These are phyloP conservation scores for Pachycephala philippinensis DNA, from an alignment of 2,113 vertebrate species.

Conservation along the genomic window DNA sequence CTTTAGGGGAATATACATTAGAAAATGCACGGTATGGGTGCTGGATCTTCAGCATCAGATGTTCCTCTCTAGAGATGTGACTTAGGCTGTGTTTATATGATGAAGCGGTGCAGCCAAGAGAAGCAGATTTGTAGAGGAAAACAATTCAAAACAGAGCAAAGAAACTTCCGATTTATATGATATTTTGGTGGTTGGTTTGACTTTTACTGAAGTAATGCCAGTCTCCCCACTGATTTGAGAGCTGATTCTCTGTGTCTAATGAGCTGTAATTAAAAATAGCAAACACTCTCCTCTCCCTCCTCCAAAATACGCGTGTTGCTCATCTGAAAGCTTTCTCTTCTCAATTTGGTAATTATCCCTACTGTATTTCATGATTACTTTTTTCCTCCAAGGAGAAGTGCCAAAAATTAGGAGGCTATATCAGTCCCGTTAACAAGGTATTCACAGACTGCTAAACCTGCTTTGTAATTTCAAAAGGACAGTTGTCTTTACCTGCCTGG, in stretches of 20 bases:
- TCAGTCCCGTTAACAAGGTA: background rate
- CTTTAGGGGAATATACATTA: background rate
- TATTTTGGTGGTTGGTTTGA: conserved; percentile 4
- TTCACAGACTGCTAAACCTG: background rate
- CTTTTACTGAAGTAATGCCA: conserved; percentile 1
- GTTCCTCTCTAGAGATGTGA: background rate
- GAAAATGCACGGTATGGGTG: background rate
- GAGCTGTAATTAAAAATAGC: conserved; percentile 25
- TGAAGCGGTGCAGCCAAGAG: background rate
- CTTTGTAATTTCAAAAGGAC: background rate
- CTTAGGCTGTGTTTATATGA: background rate
- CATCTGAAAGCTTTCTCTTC: background rate
- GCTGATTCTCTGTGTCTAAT: background rate
- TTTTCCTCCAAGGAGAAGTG: background rate
- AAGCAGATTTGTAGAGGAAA: background rate
- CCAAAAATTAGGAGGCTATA: background rate
- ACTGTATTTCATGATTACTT: background rate
- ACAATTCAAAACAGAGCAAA: background rate
- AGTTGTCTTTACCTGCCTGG: background rate
- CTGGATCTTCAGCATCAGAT: background rate
- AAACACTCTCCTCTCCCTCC: background rate
- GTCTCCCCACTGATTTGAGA: background rate
- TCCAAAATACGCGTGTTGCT: background rate
- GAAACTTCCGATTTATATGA: background rate
- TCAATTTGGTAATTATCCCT: conserved; percentile 18